These are phyloP conservation scores for Turritopsis dohrnii DNA, from an alignment of 30 jellyfish, hydroid and myxozoan species.

Conservation along the genomic window DNA sequence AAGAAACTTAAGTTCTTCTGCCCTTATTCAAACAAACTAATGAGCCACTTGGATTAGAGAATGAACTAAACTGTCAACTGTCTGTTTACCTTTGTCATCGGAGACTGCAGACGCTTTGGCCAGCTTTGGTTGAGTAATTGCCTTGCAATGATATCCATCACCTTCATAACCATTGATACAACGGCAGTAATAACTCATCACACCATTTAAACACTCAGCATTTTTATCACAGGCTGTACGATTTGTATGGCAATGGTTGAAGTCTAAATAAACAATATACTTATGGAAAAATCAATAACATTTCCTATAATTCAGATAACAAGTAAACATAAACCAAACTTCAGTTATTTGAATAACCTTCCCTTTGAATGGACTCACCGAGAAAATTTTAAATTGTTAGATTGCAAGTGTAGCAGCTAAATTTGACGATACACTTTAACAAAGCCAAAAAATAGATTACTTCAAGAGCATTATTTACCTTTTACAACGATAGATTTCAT, in stretches of 20 bases:
- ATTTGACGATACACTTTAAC: background rate
- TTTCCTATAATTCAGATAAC: background rate
- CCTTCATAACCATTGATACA: background rate
- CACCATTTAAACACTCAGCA: conserved; percentile 10
- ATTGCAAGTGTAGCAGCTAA: background rate
- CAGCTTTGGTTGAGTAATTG: background rate
- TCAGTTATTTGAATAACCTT: no score
- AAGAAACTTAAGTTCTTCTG: no score
- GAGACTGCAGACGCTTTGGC: background rate
- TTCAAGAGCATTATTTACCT: background rate
- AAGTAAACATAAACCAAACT: no score
- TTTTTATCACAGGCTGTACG: background rate
- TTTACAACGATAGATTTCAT: background rate
- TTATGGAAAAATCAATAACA: background rate
- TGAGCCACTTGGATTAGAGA: background rate
- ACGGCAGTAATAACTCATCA: background rate
- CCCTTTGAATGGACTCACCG: no score
- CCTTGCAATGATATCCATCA: background rate
- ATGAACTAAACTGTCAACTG: no score
- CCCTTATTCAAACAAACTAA: background rate
- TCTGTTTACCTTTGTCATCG: background rate
- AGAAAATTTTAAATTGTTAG: no score
- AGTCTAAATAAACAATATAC: background rate
- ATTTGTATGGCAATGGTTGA: background rate
- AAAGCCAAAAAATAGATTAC: background rate